These are phyloP conservation scores for Pyrgilauda ruficollis DNA, from an alignment of 2,113 vertebrate species.

Conservation along the genomic window DNA sequence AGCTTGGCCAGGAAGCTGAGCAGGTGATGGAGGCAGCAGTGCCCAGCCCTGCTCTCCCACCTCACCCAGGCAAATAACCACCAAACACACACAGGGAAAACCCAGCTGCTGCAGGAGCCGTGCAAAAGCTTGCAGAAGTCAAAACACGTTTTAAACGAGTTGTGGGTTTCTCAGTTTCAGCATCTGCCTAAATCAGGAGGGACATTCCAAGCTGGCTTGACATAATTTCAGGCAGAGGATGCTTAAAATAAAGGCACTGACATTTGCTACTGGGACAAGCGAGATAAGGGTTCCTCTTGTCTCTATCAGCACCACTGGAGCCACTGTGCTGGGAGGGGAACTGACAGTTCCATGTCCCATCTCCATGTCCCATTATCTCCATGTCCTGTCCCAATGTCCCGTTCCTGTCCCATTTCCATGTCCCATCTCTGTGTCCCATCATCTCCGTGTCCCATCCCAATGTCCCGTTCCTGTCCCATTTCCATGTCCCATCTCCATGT, in stretches of 20 bases:
- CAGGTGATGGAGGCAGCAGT: neutral
- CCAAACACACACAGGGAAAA: accelerated
- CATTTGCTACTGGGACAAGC: neutral
- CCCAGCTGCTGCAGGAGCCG: accelerated
- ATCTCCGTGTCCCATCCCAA: neutral
- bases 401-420: neutral
- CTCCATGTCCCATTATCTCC: too few species aligned
- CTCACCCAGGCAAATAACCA: neutral
- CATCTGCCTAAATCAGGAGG: neutral
- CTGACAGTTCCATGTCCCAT: too few species aligned
- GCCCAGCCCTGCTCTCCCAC: neutral
- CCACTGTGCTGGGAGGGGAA: accelerated
- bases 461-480: too few species aligned
- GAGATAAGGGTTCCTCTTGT: neutral
- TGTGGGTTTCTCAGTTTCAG: accelerated
- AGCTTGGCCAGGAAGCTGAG: accelerated
- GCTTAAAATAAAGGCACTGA: slow-evolving; percentile 1
- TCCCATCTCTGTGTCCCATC: neutral
- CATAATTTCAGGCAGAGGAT: neutral
- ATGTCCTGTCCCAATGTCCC: too few species aligned
- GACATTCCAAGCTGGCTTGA: neutral
- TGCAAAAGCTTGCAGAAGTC: neutral
- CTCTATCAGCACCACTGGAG: neutral
- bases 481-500: neutral
- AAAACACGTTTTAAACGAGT: neutral